phyloP scores from a whole-genome alignment of 2,113 vertebrate genomes.

The Crotalus viridis region DNA sequence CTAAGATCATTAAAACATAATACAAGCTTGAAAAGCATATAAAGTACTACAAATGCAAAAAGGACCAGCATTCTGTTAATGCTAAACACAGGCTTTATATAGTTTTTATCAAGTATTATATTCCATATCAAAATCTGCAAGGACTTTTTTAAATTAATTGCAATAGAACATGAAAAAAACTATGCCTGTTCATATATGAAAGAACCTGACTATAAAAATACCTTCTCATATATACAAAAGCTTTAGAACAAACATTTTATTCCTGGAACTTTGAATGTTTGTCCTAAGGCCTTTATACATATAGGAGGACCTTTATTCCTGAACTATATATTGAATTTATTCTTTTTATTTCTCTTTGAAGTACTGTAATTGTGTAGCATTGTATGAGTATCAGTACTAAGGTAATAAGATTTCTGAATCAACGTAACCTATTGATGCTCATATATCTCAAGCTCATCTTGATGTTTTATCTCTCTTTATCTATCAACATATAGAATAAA shows the following conservation, averaged over 20 bases:
- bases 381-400: not conserved
- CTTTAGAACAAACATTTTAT: not conserved
- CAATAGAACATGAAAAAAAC: not conserved
- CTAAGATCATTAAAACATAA: conserved; percentile 13
- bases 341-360: not conserved
- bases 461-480: not conserved
- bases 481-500: not conserved
- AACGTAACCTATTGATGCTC: not conserved
- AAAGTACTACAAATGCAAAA: not conserved
- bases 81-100: not conserved
- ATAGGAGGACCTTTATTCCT: not conserved
- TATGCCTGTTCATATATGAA: not conserved
- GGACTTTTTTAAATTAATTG: not conserved
- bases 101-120: not conserved
- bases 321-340: not conserved
- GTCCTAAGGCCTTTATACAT: not conserved
- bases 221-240: not conserved
- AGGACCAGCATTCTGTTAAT: not conserved
- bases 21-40: not conserved
- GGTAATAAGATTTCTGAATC: not conserved
- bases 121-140: not conserved
- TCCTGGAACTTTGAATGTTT: not conserved
- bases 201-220: not conserved
- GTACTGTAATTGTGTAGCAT: not conserved
- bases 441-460: not conserved